Evolutionary conservation across 2,113 vertebrate genomes (phyloP).

Genomic region (Pterocles gutturalis): DNA sequence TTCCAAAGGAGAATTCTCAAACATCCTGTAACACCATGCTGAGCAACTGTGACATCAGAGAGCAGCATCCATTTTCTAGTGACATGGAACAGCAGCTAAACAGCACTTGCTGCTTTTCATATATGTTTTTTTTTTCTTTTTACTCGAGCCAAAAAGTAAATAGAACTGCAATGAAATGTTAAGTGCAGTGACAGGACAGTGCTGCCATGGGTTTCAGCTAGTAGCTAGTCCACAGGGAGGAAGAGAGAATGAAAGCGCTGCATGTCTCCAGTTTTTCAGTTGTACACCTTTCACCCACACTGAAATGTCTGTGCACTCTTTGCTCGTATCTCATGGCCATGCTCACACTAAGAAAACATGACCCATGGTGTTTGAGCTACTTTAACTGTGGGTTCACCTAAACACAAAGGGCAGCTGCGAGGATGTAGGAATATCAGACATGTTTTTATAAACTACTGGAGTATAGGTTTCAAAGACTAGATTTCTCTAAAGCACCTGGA

Average conservation of each 20-base stretch:
- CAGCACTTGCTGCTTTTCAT: no score
- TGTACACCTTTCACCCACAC: rapidly evolving
- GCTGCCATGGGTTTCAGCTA: not conserved
- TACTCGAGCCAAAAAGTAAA: not conserved
- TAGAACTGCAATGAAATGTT: not conserved
- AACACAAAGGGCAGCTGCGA: not conserved
- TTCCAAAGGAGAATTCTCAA: not conserved
- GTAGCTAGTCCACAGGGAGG: not conserved
- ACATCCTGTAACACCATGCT: no score
- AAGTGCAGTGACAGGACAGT: not conserved
- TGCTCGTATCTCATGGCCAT: not conserved
- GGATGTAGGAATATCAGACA: not conserved
- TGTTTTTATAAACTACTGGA: not conserved
- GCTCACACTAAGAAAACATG: not conserved
- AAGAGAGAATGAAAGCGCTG: not conserved
- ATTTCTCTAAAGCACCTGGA: not conserved
- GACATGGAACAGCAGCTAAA: not conserved
- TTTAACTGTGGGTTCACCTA: not conserved
- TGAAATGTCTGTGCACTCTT: not conserved
- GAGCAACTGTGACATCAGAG: no score
- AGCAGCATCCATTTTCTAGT: no score
- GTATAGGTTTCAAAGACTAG: not conserved
- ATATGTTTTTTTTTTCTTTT: not conserved
- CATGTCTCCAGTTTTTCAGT: not conserved
- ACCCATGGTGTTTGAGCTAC: not conserved